These are phyloP conservation scores for Guaruba guarouba DNA, from an alignment of 2,113 vertebrate species.

Conservation along the genomic window DNA sequence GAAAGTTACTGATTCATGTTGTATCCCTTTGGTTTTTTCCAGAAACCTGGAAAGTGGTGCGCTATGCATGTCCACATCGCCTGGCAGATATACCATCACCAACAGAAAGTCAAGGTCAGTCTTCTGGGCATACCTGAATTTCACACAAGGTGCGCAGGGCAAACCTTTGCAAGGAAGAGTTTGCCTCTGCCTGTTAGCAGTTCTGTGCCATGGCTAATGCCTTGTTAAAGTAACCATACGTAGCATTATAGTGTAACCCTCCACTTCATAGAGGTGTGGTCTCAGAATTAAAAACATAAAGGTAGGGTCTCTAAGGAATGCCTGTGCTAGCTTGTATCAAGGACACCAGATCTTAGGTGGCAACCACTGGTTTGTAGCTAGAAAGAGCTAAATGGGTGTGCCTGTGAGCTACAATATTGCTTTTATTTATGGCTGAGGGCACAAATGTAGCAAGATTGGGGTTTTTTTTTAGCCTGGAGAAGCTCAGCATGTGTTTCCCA, in stretches of 20 bases:
- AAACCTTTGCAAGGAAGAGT: not conserved
- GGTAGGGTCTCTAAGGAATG: not conserved
- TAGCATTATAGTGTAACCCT: not conserved
- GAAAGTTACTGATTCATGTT: not conserved
- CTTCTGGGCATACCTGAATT: not conserved
- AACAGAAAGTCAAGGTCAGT: constrained; percentile 98
- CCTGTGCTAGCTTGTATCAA: not conserved
- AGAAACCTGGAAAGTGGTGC: constrained; percentile 99
- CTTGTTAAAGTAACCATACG: not conserved
- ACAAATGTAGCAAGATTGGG: not conserved
- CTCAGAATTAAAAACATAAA: not conserved
- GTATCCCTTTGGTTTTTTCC: not conserved
- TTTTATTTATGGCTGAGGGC: not conserved
- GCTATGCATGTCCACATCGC: constrained; percentile 97
- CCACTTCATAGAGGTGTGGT: rapidly evolving
- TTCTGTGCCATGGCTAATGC: not conserved
- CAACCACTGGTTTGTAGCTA: not conserved
- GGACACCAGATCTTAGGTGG: not conserved
- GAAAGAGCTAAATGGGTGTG: not conserved
- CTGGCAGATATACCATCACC: constrained; percentile 98
- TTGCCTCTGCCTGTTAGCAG: not conserved
- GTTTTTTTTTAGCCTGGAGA: not conserved
- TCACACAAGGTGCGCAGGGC: not conserved
- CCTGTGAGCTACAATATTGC: not conserved
- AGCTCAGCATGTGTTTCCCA: rapidly evolving